Evolutionary conservation across 2,113 vertebrate species (phyloP), one percentile per base, ranked within the genome.

Genomic region (Athene noctua): DNA sequence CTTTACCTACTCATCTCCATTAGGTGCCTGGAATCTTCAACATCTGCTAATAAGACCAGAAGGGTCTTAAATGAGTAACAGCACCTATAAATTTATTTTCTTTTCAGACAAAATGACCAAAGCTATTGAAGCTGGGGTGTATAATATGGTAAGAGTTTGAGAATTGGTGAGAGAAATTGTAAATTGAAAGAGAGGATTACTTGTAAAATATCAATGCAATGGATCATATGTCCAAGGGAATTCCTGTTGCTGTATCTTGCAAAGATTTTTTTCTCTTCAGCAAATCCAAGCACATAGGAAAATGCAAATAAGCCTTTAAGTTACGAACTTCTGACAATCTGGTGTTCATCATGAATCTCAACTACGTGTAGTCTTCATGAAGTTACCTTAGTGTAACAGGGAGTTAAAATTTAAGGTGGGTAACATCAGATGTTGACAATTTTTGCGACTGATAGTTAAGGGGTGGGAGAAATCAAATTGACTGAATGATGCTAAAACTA

Each of bases 401-500:
- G 42, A 87, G 51, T 29, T 86, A 63, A 86, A 86, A 71, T 70
- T 91, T 81, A 86, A 70, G 49, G 46, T 65, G 40, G 5, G 10
- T 92, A 93, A 84, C 13, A 16, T 88, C 68, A 75, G 30, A 96
- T 61, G 61, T 80, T 86, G 52, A 85, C 47, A 92, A 77, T 26
- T 96, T 96, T 95, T 95, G 30, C 67, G 74, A 70, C 63, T 26
- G 21, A 73, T 94, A 80, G 7, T 78, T 94, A 95, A 91, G 36
- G 27, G 17, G 51, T 80, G 81, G 79, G 81, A 86, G 34, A 72
- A 89, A 86, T 89, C 63, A 89, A 59, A 95, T n/a, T 88, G 81
- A 94, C 80, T 92, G 92, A 72, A 52, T 88, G 80, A 94, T 94
- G 59, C 42, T 92, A 94, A 96, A 96, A 80, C 66, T 71, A 73